Percentiles rank a stretch among this genome's conserved stretches.
Conservation (phyloP, 1,140 invertebrate genomes). For the Bombus vancouverensis region DNA sequence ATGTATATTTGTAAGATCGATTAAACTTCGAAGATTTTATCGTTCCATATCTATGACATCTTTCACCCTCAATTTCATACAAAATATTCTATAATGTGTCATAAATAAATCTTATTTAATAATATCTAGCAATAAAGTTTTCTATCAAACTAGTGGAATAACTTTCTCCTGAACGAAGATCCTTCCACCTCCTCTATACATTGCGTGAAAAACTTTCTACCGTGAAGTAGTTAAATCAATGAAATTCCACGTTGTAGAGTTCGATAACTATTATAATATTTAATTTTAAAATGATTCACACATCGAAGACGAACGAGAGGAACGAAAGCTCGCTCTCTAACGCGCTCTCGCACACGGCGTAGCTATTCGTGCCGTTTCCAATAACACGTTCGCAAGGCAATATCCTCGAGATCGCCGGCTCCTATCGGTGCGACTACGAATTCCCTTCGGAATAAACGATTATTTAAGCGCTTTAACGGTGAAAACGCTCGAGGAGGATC, state of each 20-base stretch:
- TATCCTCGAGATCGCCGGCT: slow-evolving; percentile 21
- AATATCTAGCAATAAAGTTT: no score
- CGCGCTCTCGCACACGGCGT: background rate
- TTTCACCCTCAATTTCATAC: no score
- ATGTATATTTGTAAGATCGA: no score
- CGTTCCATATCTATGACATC: no score
- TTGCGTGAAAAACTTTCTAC: no score
- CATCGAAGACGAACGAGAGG: background rate
- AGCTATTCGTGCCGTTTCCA: slow-evolving; percentile 37
- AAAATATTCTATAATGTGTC: no score
- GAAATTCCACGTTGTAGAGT: background rate
- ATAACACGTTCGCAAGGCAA: slow-evolving; percentile 45
- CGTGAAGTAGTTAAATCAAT: background rate
- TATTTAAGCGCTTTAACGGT: slow-evolving; percentile 50
- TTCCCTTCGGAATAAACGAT: slow-evolving; percentile 36
- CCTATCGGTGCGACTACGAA: slow-evolving; percentile 13
- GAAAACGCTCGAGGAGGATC: slow-evolving; percentile 21
- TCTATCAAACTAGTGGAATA: no score
- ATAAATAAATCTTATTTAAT: no score
- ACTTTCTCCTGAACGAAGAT: no score
- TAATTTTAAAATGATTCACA: background rate
- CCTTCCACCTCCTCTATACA: no score
- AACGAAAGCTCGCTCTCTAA: background rate
- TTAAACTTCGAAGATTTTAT: no score
- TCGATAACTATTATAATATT: background rate